Percentiles rank a stretch among this genome's conserved stretches.
phyloP scores from a whole-genome alignment of 2,113 vertebrate genomes.

The Anser brachyrhynchus region DNA sequence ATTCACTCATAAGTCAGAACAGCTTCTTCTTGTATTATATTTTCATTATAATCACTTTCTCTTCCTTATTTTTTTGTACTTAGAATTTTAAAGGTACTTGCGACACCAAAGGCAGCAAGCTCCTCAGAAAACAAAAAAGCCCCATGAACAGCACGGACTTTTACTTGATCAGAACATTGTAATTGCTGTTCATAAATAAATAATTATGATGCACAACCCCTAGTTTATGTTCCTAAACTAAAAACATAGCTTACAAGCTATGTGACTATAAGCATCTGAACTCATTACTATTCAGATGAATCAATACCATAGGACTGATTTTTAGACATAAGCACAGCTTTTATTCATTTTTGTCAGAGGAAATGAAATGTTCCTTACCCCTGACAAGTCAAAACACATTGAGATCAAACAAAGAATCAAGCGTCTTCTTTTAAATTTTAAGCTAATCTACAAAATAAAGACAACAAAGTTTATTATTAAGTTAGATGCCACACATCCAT shows the following conservation, averaged over 20 bases:
- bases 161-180: neutral
- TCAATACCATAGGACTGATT: neutral
- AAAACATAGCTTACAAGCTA: neutral
- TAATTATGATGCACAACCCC: neutral
- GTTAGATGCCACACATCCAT: too few species aligned
- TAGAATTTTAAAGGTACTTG: neutral
- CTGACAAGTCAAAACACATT: neutral
- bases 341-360: neutral
- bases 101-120: neutral
- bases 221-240: neutral
- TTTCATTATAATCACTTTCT: neutral
- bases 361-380: neutral
- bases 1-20: neutral
- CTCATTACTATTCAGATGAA: accelerated
- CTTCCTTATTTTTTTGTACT: neutral
- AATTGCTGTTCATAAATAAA: neutral
- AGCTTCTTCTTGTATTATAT: neutral
- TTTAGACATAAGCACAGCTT: neutral
- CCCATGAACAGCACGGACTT: neutral
- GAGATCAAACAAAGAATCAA: accelerated
- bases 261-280: neutral
- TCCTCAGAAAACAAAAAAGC: neutral
- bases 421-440: neutral
- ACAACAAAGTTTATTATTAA: accelerated
- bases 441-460: neutral